Conservation (phyloP, 2,888 invertebrate genomes). For the Tachina fera region DNA sequence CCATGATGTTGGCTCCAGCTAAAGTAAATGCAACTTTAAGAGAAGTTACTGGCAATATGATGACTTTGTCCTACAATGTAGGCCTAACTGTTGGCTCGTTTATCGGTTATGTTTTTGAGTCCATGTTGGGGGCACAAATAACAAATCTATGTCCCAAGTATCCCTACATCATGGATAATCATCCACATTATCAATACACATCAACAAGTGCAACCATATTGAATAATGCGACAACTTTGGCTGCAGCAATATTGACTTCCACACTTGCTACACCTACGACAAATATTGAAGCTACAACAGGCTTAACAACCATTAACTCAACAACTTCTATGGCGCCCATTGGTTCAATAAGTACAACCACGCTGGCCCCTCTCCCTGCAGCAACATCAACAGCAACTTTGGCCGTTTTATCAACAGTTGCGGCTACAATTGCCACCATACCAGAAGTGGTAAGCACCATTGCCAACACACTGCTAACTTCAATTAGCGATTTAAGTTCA, state of each 20-base stretch:
- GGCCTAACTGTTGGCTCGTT: slow-evolving; percentile 93
- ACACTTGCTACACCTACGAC: slow-evolving; percentile 64
- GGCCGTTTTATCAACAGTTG: slow-evolving; percentile 72
- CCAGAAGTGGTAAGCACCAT: slow-evolving; percentile 78
- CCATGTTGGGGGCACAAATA: slow-evolving; percentile 85
- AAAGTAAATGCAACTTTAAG: slow-evolving; percentile 93
- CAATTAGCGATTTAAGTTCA: slow-evolving; percentile 72
- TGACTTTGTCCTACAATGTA: slow-evolving; percentile 95
- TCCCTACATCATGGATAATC: slow-evolving; percentile 79
- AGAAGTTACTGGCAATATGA: slow-evolving; percentile 96
- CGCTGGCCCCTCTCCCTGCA: slow-evolving; percentile 61
- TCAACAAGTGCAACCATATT: slow-evolving; percentile 71
- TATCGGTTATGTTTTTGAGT: slow-evolving; percentile 91
- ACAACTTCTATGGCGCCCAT: slow-evolving; percentile 73
- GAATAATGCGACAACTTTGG: slow-evolving; percentile 63
- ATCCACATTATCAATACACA: slow-evolving; percentile 71
- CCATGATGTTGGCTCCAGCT: slow-evolving; percentile 95
- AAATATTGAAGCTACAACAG: slow-evolving; percentile 76
- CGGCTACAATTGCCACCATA: slow-evolving; percentile 74
- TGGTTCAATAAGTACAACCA: slow-evolving; percentile 66
- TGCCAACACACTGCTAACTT: slow-evolving; percentile 76
- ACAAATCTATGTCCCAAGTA: slow-evolving; percentile 83
- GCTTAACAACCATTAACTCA: slow-evolving; percentile 76
- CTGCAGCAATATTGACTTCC: slow-evolving; percentile 61
- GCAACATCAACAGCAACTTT: slow-evolving; percentile 69